These are phyloP conservation scores for Apaloderma vittatum DNA, from an alignment of 2,113 vertebrate species.

Conservation along the genomic window DNA sequence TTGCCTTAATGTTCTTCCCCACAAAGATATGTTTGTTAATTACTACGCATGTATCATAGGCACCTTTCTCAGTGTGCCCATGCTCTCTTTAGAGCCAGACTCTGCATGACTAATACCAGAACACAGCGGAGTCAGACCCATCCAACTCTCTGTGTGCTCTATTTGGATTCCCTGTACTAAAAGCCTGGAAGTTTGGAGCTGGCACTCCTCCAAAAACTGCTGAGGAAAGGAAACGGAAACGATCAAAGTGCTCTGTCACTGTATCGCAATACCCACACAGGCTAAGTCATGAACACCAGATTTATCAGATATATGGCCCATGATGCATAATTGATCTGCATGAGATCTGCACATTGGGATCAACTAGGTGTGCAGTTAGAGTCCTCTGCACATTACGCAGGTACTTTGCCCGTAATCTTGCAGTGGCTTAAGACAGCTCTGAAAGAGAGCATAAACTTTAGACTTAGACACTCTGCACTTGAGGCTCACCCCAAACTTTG, in stretches of 20 bases:
- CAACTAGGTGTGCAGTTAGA: not conserved
- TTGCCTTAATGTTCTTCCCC: not conserved
- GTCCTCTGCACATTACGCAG: not conserved
- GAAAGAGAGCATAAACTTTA: not conserved
- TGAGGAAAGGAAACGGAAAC: not conserved
- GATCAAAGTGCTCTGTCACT: accelerated
- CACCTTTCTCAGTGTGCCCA: not conserved
- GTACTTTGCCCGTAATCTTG: not conserved
- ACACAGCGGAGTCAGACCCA: not conserved
- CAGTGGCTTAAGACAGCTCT: not conserved
- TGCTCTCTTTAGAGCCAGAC: not conserved
- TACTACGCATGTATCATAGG: not conserved
- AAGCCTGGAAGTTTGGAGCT: not conserved
- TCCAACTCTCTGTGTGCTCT: not conserved
- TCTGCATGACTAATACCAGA: not conserved
- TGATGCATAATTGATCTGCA: not conserved
- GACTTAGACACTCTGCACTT: not conserved
- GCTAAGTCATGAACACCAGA: not conserved
- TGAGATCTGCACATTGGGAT: not conserved
- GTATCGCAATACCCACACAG: not conserved
- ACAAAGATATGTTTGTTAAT: not conserved
- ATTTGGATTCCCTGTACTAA: not conserved
- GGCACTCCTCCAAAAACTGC: not conserved
- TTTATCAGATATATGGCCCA: not conserved
- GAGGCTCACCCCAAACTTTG: not conserved